Conservation (phyloP, 2,888 invertebrate genomes). For the Stramonita haemastoma region DNA sequence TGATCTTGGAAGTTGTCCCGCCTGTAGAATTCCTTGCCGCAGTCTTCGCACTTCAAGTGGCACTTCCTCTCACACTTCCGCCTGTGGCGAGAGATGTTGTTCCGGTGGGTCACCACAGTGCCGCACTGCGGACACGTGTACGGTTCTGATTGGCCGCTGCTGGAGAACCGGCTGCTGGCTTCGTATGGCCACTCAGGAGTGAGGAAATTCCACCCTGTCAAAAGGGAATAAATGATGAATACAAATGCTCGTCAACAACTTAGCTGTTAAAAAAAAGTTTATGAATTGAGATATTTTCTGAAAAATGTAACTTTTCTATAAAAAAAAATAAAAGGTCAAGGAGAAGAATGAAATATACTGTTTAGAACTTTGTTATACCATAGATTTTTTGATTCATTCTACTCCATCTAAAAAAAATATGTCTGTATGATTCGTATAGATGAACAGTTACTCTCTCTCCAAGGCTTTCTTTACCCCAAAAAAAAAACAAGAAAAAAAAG, state of each 20-base stretch:
- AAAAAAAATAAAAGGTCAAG: no score
- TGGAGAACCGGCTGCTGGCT: background rate
- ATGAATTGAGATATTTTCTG: background rate
- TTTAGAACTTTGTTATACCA: no score
- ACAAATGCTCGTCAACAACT: background rate
- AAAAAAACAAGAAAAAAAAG: no score
- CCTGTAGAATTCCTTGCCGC: slow-evolving; percentile 44
- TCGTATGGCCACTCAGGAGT: background rate
- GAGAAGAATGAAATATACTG: no score
- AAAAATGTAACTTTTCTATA: background rate
- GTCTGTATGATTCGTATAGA: no score
- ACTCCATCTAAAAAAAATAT: no score
- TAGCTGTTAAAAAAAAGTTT: background rate
- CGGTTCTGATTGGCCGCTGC: background rate
- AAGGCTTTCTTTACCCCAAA: no score
- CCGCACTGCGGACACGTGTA: slow-evolving; percentile 39
- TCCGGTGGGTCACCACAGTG: slow-evolving; percentile 40
- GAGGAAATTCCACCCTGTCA: slow-evolving; percentile 13
- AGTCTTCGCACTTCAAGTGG: slow-evolving; percentile 39
- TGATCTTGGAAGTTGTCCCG: slow-evolving; percentile 24
- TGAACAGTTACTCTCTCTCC: no score
- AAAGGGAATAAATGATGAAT: background rate
- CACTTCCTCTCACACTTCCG: slow-evolving; percentile 40
- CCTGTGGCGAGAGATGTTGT: slow-evolving; percentile 45
- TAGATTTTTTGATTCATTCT: no score